These are phyloP conservation scores for Toxonevra muliebris DNA, from an alignment of 2,888 invertebrate species.

Conservation along the genomic window DNA sequence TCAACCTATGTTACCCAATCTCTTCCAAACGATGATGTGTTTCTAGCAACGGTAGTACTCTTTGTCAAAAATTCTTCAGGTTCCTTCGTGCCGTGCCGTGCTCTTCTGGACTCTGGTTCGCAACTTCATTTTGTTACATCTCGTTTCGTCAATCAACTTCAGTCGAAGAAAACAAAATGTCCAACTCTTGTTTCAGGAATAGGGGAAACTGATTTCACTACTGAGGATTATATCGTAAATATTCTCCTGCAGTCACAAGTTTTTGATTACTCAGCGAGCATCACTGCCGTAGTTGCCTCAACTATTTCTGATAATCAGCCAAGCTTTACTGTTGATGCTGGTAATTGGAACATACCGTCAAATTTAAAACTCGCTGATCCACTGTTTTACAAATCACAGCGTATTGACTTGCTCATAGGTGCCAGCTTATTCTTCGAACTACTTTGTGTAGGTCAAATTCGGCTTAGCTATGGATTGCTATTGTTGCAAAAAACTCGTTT, in stretches of 20 bases:
- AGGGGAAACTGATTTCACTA: slow-evolving; percentile 8
- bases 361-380: slow-evolving; percentile 36
- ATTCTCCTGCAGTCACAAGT: no score
- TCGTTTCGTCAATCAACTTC: no score
- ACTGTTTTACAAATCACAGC: slow-evolving; percentile 24
- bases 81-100: no score
- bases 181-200: slow-evolving; percentile 10
- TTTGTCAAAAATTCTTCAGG: no score
- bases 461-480: slow-evolving; percentile 28
- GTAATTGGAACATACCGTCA: slow-evolving; percentile 32
- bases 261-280: slow-evolving; percentile 18
- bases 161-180: no score
- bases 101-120: no score
- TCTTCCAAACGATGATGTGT: no score
- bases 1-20: no score
- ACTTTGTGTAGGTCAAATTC: slow-evolving; percentile 30
- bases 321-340: slow-evolving; percentile 18
- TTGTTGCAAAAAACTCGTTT: slow-evolving; percentile 36
- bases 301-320: no score
- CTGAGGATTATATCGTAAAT: no score
- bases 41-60: no score
- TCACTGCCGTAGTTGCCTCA: slow-evolving; percentile 22
- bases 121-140: no score
- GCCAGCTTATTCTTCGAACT: slow-evolving; percentile 35
- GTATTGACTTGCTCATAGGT: slow-evolving; percentile 32